Conservation (phyloP, 2,888 invertebrate genomes). For the Drosophila testacea region DNA sequence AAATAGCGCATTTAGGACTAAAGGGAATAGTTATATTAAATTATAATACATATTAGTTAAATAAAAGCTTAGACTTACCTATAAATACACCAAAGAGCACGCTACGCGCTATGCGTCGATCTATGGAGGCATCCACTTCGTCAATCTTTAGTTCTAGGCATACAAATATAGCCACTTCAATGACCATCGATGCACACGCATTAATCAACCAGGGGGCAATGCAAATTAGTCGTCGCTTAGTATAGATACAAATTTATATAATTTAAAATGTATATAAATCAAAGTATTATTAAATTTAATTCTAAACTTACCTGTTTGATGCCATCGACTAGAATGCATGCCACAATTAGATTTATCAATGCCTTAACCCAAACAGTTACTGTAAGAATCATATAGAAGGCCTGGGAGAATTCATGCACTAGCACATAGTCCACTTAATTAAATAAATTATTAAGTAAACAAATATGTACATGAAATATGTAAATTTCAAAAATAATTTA, state of each 20-base stretch:
- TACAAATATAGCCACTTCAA: slow-evolving; percentile 78
- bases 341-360: slow-evolving; percentile 81
- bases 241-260: too few species aligned
- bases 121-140: slow-evolving; percentile 79
- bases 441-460: slow-evolving; percentile 55
- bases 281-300: background rate
- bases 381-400: slow-evolving; percentile 82
- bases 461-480: background rate
- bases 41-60: background rate
- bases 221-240: slow-evolving; percentile 80
- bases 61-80: slow-evolving; percentile 43
- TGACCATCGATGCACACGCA: slow-evolving; percentile 72
- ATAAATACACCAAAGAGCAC: slow-evolving; percentile 80
- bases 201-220: slow-evolving; percentile 83
- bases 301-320: slow-evolving; percentile 73
- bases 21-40: background rate
- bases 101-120: slow-evolving; percentile 80
- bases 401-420: slow-evolving; percentile 81
- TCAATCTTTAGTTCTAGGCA: slow-evolving; percentile 82
- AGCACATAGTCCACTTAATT: slow-evolving; percentile 79
- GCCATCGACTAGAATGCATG: slow-evolving; percentile 80
- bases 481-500: slow-evolving; percentile 12
- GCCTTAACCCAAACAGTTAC: slow-evolving; percentile 81
- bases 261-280: background rate
- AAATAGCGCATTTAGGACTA: slow-evolving; percentile 79